Conservation (phyloP, 2,113 vertebrate genomes). For the Mus pahari region DNA sequence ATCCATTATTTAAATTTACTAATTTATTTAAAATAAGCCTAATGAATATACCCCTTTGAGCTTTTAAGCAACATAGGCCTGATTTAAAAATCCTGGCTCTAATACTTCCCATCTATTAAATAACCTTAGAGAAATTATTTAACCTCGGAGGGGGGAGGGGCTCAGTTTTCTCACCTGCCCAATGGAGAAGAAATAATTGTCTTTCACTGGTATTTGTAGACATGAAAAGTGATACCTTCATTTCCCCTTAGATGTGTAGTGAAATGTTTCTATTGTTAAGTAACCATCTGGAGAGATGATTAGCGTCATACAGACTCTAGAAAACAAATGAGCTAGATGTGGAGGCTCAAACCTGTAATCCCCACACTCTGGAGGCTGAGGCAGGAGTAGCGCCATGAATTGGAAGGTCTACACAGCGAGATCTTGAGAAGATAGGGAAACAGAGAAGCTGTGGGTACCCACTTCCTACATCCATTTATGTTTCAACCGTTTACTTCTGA, state of each 20-base stretch:
- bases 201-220: conserved; percentile 16
- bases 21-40: background rate
- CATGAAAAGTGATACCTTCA: background rate
- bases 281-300: background rate
- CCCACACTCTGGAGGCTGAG: background rate
- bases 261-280: background rate
- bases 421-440: background rate
- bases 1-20: background rate
- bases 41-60: background rate
- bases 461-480: background rate
- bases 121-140: background rate
- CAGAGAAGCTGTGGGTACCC: background rate
- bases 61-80: background rate
- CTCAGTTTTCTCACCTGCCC: conserved; percentile 30
- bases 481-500: background rate
- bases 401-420: background rate
- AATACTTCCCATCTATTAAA: background rate
- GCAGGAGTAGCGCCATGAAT: background rate
- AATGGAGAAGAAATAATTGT: background rate
- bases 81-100: background rate
- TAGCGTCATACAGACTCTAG: background rate
- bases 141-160: background rate
- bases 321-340: background rate
- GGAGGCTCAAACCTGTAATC: background rate
- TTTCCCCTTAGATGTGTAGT: background rate